Evolutionary conservation across 2,113 vertebrate genomes (phyloP).

Genomic region (Oxyura jamaicensis): DNA sequence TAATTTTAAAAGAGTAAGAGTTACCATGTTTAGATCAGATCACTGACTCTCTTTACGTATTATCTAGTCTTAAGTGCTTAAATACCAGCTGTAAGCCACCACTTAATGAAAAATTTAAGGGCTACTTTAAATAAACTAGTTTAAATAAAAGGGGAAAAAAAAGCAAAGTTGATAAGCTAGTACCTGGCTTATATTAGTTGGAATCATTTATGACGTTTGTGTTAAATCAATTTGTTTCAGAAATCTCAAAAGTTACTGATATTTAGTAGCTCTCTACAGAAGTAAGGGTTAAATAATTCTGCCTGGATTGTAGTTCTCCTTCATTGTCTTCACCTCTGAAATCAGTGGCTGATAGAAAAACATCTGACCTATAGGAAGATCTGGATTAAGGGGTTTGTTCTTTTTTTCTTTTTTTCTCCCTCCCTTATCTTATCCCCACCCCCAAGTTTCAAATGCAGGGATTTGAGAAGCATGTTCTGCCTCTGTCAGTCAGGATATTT

Average conservation of each 20-base stretch:
- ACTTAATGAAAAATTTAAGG: not conserved
- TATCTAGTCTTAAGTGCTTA: not conserved
- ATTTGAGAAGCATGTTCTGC: not conserved
- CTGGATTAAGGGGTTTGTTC: not conserved
- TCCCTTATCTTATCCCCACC: accelerated
- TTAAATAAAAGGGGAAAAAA: not conserved
- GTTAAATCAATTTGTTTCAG: not conserved
- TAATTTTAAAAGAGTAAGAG: not conserved
- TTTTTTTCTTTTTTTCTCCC: not conserved
- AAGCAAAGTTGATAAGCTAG: no score
- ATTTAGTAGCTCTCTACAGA: not conserved
- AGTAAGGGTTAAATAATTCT: not conserved
- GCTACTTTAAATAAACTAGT: not conserved
- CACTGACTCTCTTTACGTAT: not conserved
- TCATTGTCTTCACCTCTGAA: not conserved
- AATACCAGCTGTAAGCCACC: not conserved
- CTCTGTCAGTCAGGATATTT: not conserved
- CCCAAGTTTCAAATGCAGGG: not conserved
- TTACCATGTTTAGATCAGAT: not conserved
- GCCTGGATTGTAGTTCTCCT: not conserved
- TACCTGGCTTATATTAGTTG: not conserved
- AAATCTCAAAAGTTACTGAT: not conserved
- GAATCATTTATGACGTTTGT: not conserved
- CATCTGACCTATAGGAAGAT: not conserved
- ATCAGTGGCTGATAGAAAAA: not conserved